A percentile compares a stretch with the other conserved stretches of the same genome.
Evolutionary conservation across 2,113 vertebrate genomes (phyloP).

Genomic region (Ceyx cyanopectus): DNA sequence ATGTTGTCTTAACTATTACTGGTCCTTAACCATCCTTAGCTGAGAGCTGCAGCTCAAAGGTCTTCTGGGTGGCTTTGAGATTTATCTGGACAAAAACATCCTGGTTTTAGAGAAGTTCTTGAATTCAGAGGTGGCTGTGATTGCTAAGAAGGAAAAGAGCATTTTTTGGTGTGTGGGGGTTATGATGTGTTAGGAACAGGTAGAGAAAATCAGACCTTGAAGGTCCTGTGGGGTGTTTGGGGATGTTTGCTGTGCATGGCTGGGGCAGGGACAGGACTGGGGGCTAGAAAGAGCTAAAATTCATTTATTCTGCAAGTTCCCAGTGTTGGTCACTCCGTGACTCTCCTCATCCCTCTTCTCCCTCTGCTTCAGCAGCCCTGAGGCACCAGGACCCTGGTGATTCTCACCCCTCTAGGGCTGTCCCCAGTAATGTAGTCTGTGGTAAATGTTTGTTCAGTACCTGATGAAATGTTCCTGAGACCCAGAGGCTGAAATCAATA

Average conservation of each 20-base stretch:
- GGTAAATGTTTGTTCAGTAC: conserved; percentile 38
- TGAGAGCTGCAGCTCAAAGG: neutral
- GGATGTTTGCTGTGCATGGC: neutral
- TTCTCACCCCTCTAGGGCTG: neutral
- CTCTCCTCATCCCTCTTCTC: neutral
- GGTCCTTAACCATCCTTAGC: neutral
- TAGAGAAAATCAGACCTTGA: too few relatives aligned
- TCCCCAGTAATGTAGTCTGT: neutral
- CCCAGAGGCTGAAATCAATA: conserved; percentile 38
- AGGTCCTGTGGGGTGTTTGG: neutral
- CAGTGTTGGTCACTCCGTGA: accelerated
- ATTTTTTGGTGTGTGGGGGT: accelerated
- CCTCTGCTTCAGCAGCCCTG: accelerated
- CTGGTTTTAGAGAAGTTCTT: neutral
- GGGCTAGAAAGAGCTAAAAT: neutral
- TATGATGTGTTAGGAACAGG: accelerated
- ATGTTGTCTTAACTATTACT: too few relatives aligned
- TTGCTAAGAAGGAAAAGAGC: neutral
- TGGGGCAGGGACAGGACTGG: neutral
- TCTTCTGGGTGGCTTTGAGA: neutral
- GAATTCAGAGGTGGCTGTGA: neutral
- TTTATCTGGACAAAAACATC: neutral
- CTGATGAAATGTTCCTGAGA: conserved; percentile 13
- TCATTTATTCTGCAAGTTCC: accelerated
- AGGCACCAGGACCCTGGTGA: accelerated